Conservation (phyloP, 2,113 vertebrate species). For the Pituophis catenifer region DNA sequence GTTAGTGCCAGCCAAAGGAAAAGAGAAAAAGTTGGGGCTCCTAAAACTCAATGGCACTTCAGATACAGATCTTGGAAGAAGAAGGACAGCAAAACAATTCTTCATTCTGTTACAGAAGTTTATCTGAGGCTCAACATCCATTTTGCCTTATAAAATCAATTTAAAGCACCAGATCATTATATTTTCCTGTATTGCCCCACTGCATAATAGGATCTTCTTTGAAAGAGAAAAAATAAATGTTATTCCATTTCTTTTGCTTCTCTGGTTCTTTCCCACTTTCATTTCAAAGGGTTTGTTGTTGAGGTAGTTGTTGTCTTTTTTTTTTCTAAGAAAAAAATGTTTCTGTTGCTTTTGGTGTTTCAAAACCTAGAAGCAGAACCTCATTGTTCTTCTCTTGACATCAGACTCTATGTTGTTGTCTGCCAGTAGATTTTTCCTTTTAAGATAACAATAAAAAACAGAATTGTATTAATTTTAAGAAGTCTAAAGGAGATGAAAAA, state of each 20-base stretch:
- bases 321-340: background rate
- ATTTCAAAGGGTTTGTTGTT: slow-evolving; percentile 9
- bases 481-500: background rate
- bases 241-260: background rate
- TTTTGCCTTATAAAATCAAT: background rate
- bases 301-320: background rate
- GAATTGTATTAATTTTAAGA: slow-evolving; percentile 37
- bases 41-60: background rate
- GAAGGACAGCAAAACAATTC: background rate
- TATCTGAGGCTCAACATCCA: slow-evolving; percentile 2
- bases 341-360: background rate
- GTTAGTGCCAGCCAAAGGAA: background rate
- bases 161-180: background rate
- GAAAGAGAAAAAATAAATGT: background rate
- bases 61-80: background rate
- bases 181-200: background rate
- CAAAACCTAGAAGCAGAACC: slow-evolving; percentile 5
- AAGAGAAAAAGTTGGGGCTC: background rate
- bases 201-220: background rate
- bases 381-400: background rate
- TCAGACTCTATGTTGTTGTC: background rate
- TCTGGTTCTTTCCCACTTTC: background rate
- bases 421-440: slow-evolving; percentile 35
- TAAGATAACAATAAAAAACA: slow-evolving; percentile 30
- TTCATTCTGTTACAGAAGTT: slow-evolving; percentile 1